These are phyloP conservation scores for Trichopria drosophilae DNA, from an alignment of 2,888 invertebrate species.

Conservation along the genomic window DNA sequence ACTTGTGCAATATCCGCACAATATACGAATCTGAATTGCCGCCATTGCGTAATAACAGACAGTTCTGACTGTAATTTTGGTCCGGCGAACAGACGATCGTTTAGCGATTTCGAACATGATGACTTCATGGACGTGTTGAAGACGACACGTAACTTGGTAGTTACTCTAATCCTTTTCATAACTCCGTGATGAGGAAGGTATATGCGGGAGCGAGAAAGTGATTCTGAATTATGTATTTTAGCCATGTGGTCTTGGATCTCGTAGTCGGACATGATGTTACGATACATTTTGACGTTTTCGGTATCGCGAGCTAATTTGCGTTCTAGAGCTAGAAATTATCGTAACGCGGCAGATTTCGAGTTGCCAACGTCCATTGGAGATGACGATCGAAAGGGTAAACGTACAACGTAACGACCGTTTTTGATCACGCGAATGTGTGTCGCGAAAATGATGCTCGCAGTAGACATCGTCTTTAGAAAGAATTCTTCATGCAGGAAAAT, in stretches of 20 bases:
- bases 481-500: slow-evolving; percentile 4
- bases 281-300: not conserved
- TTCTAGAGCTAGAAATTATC: not conserved
- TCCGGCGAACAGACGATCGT: not conserved
- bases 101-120: not conserved
- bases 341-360: not conserved
- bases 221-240: too few species aligned
- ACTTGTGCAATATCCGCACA: slow-evolving; percentile 1
- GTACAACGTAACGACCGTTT: slow-evolving; percentile 21
- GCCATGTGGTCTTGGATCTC: slow-evolving; percentile 1
- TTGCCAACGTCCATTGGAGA: not conserved
- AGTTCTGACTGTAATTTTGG: not conserved
- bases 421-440: slow-evolving; percentile 23
- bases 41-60: not conserved
- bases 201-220: too few species aligned
- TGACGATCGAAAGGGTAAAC: slow-evolving; percentile 10
- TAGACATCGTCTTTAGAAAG: too few species aligned
- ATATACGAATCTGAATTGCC: not conserved
- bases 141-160: too few species aligned
- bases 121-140: not conserved
- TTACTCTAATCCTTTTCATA: too few species aligned
- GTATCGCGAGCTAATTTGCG: not conserved
- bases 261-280: not conserved
- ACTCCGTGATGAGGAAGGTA: too few species aligned
- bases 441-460: slow-evolving; percentile 25